phyloP scores from a whole-genome alignment of 2,797 vertebrate genomes.

The Pseudochirops corinnae region DNA sequence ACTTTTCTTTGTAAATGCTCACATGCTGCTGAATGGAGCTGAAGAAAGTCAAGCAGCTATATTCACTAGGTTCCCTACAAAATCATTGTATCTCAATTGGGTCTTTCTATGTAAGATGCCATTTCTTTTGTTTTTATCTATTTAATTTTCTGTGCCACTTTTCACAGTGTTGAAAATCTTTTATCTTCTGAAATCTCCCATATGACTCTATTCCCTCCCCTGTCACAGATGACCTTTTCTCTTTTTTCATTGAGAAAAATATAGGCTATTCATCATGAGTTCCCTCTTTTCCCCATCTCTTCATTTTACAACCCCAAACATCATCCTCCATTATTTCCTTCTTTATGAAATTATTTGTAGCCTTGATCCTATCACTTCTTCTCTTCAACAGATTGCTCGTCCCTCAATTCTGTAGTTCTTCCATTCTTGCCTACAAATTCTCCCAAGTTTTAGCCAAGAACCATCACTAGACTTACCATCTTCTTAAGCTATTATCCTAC shows the following conservation, averaged over 20 bases:
- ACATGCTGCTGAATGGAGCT: neutral
- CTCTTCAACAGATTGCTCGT: neutral
- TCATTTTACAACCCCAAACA: neutral
- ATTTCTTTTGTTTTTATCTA: neutral
- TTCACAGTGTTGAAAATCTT: neutral
- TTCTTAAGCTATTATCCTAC: neutral
- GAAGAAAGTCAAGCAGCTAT: neutral
- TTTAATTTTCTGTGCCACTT: neutral
- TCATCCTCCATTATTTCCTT: neutral
- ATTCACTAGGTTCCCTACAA: neutral
- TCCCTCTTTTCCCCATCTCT: neutral
- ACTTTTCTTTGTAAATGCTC: neutral
- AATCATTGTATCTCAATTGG: neutral
- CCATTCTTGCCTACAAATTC: neutral
- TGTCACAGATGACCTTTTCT: neutral
- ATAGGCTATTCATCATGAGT: neutral
- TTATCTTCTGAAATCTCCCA: neutral
- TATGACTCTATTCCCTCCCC: neutral
- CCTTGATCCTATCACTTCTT: neutral
- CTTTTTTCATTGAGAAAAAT: neutral
- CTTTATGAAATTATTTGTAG: neutral
- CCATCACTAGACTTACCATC: neutral
- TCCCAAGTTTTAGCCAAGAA: neutral
- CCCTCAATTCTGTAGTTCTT: no score
- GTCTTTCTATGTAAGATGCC: neutral